phyloP scores from a whole-genome alignment of 1,140 invertebrate species.

The Drosophila pandora region DNA sequence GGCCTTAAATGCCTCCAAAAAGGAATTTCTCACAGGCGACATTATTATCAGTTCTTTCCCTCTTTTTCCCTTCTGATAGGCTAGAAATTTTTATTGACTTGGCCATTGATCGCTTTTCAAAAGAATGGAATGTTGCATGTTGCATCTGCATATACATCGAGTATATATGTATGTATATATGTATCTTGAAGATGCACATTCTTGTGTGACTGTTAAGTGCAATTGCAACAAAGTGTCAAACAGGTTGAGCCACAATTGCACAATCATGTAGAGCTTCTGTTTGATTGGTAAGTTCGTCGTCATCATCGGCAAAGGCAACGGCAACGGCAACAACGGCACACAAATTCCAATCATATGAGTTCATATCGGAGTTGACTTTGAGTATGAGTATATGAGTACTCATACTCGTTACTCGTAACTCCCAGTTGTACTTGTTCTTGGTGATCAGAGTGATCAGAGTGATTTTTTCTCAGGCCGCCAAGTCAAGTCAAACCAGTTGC shows the following conservation, averaged over 20 bases:
- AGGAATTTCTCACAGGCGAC: slow-evolving; percentile 80
- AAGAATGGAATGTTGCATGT: slow-evolving; percentile 38
- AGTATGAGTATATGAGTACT: background rate
- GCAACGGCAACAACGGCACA: slow-evolving; percentile 47
- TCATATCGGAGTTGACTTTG: slow-evolving; percentile 60
- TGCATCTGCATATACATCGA: slow-evolving; percentile 18
- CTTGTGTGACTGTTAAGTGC: background rate
- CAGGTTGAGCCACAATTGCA: slow-evolving; percentile 50
- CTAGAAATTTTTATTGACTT: slow-evolving; percentile 40
- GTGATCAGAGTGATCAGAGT: slow-evolving; percentile 12
- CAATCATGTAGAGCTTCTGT: slow-evolving; percentile 52
- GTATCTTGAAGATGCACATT: slow-evolving; percentile 1
- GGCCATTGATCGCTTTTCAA: slow-evolving; percentile 38
- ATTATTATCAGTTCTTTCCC: slow-evolving; percentile 76
- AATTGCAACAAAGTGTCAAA: slow-evolving; percentile 23
- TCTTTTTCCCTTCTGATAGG: slow-evolving; percentile 33
- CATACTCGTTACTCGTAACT: slow-evolving; percentile 37
- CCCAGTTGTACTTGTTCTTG: slow-evolving; percentile 33
- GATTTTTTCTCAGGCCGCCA: slow-evolving; percentile 51
- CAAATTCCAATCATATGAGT: slow-evolving; percentile 76
- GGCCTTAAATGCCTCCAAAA: slow-evolving; percentile 80
- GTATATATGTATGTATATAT: background rate
- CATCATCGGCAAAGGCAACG: background rate
- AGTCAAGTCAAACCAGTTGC: slow-evolving; percentile 78
- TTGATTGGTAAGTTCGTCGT: slow-evolving; percentile 52